phyloP scores from a whole-genome alignment of 2,888 invertebrate species.

The Papilio protenor region DNA sequence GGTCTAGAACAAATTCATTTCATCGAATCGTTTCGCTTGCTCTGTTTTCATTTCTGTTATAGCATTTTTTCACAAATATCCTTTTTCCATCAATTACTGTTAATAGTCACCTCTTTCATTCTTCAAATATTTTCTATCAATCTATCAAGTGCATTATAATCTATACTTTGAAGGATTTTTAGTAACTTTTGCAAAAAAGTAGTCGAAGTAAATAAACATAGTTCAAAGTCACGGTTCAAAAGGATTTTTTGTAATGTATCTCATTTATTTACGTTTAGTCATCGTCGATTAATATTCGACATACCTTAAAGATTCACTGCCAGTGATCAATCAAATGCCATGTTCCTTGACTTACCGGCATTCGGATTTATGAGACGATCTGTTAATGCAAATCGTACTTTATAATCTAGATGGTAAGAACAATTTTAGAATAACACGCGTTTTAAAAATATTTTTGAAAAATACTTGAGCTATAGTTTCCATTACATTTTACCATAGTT shows the following conservation, averaged over 20 bases:
- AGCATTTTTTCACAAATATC: neutral
- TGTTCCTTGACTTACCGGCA: constrained; percentile 50
- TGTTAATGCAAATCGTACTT: neutral
- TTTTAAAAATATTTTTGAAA: neutral
- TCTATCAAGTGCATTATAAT: no score
- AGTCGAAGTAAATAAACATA: constrained; percentile 21
- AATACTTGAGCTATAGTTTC: neutral
- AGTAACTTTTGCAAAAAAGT: constrained; percentile 5
- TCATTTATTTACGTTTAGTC: constrained; percentile 78
- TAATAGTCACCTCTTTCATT: no score
- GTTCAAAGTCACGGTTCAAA: constrained; percentile 21
- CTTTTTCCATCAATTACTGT: neutral
- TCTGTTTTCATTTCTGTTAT: neutral
- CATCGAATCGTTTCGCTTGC: neutral
- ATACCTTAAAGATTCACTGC: constrained; percentile 69
- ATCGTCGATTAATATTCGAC: constrained; percentile 75
- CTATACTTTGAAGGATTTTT: no score
- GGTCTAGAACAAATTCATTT: neutral
- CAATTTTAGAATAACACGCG: neutral
- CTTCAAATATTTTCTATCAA: no score
- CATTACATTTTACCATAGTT: neutral
- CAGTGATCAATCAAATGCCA: constrained; percentile 72
- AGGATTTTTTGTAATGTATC: constrained; percentile 61
- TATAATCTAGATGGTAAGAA: neutral
- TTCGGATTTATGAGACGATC: neutral